These are phyloP conservation scores for Lutjanus campechanus DNA, from an alignment of 2,797 vertebrate species.

Conservation along the genomic window DNA sequence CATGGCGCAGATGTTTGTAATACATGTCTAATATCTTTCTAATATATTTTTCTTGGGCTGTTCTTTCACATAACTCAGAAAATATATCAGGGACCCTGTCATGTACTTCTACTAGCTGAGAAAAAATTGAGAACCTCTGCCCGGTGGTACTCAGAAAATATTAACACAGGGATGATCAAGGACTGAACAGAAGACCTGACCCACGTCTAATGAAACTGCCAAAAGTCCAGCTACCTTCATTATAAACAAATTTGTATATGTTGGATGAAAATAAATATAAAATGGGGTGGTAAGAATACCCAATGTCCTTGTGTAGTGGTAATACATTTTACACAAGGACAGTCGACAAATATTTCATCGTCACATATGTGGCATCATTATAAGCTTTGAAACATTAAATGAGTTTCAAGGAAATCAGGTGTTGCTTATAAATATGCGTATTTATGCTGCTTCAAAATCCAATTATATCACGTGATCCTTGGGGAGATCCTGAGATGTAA, in stretches of 20 bases:
- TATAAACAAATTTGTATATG: neutral
- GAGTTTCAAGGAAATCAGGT: neutral
- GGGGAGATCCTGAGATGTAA: neutral
- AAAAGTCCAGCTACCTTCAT: neutral
- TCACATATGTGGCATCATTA: neutral
- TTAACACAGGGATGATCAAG: neutral
- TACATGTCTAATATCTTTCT: too few species aligned
- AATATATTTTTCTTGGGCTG: too few species aligned
- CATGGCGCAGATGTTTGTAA: too few species aligned
- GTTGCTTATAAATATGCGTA: slow-evolving; percentile 23
- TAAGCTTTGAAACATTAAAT: neutral
- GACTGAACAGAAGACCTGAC: neutral
- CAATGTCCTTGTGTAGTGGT: neutral
- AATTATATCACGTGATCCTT: slow-evolving; percentile 13
- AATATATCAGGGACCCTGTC: too few species aligned
- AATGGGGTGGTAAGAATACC: neutral
- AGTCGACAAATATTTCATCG: neutral
- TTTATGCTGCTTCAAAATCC: neutral
- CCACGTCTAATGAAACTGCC: neutral
- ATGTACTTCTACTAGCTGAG: too few species aligned
- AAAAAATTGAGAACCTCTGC: too few species aligned
- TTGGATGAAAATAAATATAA: neutral
- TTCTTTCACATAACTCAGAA: too few species aligned
- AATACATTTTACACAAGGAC: neutral
- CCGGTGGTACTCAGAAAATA: neutral